A percentile compares a stretch with the other conserved stretches of the same genome.
These are phyloP conservation scores for Thaumetopoea pityocampa DNA, from an alignment of 1,140 invertebrate genomes.

Conservation along the genomic window DNA sequence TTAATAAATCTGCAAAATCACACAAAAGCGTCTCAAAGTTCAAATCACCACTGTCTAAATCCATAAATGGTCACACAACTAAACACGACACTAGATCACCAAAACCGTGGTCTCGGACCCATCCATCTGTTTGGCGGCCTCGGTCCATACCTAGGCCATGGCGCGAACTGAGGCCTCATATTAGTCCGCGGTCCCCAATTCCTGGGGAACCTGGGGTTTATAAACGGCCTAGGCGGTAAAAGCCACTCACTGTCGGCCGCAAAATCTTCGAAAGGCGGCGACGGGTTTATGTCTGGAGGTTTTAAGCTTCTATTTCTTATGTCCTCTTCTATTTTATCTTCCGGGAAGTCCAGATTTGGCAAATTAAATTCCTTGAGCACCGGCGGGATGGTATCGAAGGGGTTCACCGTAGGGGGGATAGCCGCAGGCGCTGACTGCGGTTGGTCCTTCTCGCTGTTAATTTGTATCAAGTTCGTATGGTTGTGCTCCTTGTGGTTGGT, in stretches of 20 bases:
- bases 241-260: slow-evolving; percentile 32
- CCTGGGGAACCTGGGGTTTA: slow-evolving; percentile 48
- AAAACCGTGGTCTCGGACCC: slow-evolving; percentile 53
- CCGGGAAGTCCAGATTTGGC: slow-evolving; percentile 19
- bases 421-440: slow-evolving; percentile 29
- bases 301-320: slow-evolving; percentile 28
- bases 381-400: slow-evolving; percentile 57
- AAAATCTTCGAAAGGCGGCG: slow-evolving; percentile 33
- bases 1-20: too few relatives aligned
- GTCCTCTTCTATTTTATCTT: slow-evolving; percentile 29
- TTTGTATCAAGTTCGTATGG: slow-evolving; percentile 37
- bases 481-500: slow-evolving; percentile 32
- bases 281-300: slow-evolving; percentile 18
- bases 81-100: slow-evolving; percentile 39
- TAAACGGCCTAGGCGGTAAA: slow-evolving; percentile 28
- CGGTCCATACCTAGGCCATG: slow-evolving; percentile 44
- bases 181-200: slow-evolving; percentile 55
- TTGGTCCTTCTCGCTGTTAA: slow-evolving; percentile 28
- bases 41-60: too few relatives aligned
- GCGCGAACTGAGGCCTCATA: slow-evolving; percentile 31
- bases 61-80: too few relatives aligned
- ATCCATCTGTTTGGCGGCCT: slow-evolving; percentile 45
- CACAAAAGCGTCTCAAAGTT: too few relatives aligned
- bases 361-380: slow-evolving; percentile 40
- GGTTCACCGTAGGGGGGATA: slow-evolving; percentile 37